phyloP scores from a whole-genome alignment of 2,113 vertebrate genomes.

The Paratilapia polleni region DNA sequence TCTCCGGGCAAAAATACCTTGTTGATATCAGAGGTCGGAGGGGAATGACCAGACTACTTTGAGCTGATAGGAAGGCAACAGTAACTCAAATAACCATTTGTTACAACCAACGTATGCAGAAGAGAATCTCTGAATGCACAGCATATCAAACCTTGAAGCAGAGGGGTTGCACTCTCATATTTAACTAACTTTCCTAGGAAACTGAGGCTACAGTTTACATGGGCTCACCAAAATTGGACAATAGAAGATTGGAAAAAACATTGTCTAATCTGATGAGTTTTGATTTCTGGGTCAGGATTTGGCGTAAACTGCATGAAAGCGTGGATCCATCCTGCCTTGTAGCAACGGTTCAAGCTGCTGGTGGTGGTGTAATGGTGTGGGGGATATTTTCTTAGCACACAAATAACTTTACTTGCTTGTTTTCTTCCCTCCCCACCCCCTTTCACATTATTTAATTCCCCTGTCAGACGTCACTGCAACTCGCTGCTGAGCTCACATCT shows the following conservation, averaged over 20 bases:
- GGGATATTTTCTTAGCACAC: not conserved
- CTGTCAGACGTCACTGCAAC: slow-evolving; percentile 26
- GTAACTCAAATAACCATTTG: too few species aligned
- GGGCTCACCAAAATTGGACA: not conserved
- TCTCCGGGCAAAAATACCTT: too few species aligned
- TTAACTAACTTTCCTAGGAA: too few species aligned
- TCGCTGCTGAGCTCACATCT: slow-evolving; percentile 37
- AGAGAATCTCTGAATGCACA: too few species aligned
- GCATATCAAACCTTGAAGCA: too few species aligned
- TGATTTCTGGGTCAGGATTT: not conserved
- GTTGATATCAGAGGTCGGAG: too few species aligned
- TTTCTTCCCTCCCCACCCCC: not conserved
- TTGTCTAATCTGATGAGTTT: too few species aligned
- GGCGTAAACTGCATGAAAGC: not conserved
- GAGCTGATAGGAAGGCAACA: too few species aligned
- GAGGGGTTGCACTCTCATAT: too few species aligned
- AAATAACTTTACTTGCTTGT: not conserved
- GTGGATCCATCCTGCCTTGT: not conserved
- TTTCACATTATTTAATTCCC: slow-evolving; percentile 14
- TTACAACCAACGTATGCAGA: too few species aligned
- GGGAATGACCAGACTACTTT: too few species aligned
- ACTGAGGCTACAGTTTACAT: not conserved
- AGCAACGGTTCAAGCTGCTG: not conserved
- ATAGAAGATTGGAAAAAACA: not conserved
- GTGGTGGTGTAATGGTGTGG: not conserved